phyloP scores from a whole-genome alignment of 2,888 invertebrate genomes.

The Drosophila merina region DNA sequence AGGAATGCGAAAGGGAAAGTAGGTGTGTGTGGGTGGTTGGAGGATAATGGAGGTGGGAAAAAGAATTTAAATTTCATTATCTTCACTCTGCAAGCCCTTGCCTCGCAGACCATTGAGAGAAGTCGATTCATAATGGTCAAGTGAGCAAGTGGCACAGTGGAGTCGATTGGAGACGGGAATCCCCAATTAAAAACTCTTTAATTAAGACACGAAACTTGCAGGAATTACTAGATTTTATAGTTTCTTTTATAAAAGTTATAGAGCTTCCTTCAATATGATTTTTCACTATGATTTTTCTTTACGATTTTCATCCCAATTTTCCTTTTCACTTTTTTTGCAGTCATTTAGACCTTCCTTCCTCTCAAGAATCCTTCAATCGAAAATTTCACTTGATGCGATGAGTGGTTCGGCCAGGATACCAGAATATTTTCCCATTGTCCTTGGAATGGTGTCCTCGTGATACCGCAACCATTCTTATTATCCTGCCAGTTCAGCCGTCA shows the following conservation, averaged over 20 bases:
- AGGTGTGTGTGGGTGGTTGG: background rate
- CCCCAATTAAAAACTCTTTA: no score
- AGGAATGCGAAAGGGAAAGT: slow-evolving; percentile 11
- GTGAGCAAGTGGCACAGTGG: slow-evolving; percentile 11
- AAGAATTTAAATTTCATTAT: slow-evolving; percentile 45
- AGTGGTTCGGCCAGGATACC: slow-evolving; percentile 8
- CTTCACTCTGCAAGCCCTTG: slow-evolving; percentile 17
- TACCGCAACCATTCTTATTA: slow-evolving; percentile 38
- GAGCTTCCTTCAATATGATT: no score
- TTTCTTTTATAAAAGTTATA: no score
- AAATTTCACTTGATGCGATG: slow-evolving; percentile 16
- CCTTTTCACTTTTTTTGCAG: background rate
- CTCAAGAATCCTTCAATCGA: slow-evolving; percentile 20
- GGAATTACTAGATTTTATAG: no score
- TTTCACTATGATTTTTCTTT: no score
- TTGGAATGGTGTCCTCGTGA: slow-evolving; percentile 14
- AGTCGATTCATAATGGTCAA: slow-evolving; percentile 41
- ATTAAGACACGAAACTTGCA: no score
- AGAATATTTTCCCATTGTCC: slow-evolving; percentile 8
- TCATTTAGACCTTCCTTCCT: slow-evolving; percentile 7
- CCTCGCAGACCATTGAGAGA: slow-evolving; percentile 4
- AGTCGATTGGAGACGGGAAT: no score
- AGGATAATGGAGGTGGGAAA: background rate
- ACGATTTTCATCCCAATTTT: background rate
- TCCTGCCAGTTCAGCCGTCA: slow-evolving; percentile 28